Conservation (phyloP, 2,888 invertebrate genomes). For the Orthosia cruda region DNA sequence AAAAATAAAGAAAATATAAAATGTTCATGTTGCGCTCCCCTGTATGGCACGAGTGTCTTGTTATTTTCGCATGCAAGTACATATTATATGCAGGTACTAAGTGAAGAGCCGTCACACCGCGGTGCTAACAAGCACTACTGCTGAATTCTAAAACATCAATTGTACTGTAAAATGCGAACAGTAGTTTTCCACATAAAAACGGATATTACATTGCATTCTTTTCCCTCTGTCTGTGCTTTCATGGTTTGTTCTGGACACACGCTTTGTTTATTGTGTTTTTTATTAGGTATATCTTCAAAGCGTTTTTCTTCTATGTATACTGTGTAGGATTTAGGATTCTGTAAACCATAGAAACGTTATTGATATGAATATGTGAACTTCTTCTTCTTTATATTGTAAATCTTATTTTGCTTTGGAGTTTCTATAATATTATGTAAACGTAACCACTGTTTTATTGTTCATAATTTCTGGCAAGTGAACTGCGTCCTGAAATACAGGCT, state of each 20-base stretch:
- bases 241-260: constrained; percentile 23
- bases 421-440: too few relatives aligned
- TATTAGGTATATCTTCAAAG: constrained; percentile 27
- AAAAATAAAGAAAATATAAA: constrained; percentile 18
- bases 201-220: constrained; percentile 34
- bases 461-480: too few relatives aligned
- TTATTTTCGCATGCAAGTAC: constrained; percentile 63
- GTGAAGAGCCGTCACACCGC: constrained; percentile 60
- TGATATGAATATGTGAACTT: too few relatives aligned
- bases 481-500: too few relatives aligned
- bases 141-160: constrained; percentile 68
- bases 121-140: constrained; percentile 67
- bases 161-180: constrained; percentile 56
- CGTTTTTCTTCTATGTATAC: background rate
- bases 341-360: too few relatives aligned
- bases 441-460: too few relatives aligned
- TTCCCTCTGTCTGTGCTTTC: constrained; percentile 19
- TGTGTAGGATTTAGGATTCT: background rate
- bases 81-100: constrained; percentile 47
- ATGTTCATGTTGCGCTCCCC: constrained; percentile 32
- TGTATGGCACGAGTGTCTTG: constrained; percentile 63
- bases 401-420: too few relatives aligned
- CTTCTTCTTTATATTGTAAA: too few relatives aligned
- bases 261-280: constrained; percentile 26
- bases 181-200: constrained; percentile 50